Base-by-base conservation (phyloP, 2,888 invertebrate species). In the Therioaphis trifolii region DNA sequence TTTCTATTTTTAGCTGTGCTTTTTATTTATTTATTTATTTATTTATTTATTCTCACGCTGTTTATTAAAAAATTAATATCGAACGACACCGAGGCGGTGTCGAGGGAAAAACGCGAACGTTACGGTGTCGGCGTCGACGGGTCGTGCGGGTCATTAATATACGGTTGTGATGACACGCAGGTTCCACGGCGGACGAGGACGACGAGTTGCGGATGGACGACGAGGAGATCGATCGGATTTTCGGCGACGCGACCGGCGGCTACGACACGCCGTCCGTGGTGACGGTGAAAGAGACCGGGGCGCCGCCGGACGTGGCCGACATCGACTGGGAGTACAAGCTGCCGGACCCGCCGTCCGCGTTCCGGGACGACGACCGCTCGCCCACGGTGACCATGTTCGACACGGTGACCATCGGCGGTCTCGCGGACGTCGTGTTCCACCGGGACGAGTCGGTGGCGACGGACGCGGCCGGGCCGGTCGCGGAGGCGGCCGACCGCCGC, bases 311-410 rank as follows among this genome's bases (percentile, higher is more conserved):
- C 43, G n/a, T 24, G 2, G 12, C 63, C 4, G 84, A 85, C 12
- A 84, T 86, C 46, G 87, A 88, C 85, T 92, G 92, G 92, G 88
- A 92, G 87, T 90, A 91, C 88, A 89, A 90, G 85, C 88, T 92
- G 63, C 92, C 92, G 0, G 91, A 91, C 0, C 92, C 92, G 1
- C 92, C 92, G 90, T 77, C 74, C 11, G 85, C 84, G 5, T 85
- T 85, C n/a, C 46, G 85, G 3, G 85, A 85, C 40, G 68, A 85
- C 35, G 71, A 66, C 18, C 84, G n/a, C 27, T 87, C 87, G 2
- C 87, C 87, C 0, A 80, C 86, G 7, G 69, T 86, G n/a, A 86
- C 87, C 0, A 86, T 86, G 61, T 86, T 86, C 55, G 86, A 86
- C 24, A 86, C 87, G 12, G 86, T 87, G 21, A 86, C 87, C n/a